Evolutionary conservation across 2,888 invertebrate genomes (phyloP).

Genomic region (Drosophila dives): DNA sequence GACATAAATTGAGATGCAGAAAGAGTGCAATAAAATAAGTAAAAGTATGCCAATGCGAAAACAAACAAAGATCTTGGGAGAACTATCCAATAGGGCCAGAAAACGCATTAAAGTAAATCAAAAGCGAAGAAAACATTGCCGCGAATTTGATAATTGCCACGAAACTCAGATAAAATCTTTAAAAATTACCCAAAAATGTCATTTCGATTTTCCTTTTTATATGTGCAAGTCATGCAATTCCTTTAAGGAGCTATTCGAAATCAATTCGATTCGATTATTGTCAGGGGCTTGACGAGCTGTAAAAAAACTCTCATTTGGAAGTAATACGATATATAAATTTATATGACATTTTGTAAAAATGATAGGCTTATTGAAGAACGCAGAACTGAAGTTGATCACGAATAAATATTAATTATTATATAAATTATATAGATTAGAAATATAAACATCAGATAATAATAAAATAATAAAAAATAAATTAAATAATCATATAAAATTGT

Average conservation of each 20-base stretch:
- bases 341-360: neutral
- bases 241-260: conserved; percentile 3
- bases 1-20: neutral
- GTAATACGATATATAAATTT: neutral
- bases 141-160: conserved; percentile 63
- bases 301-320: neutral
- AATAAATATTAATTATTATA: neutral
- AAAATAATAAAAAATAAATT: too few species aligned
- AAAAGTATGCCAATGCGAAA: conserved; percentile 16
- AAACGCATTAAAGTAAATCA: conserved; percentile 57
- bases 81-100: conserved; percentile 35
- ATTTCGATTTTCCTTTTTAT: conserved; percentile 24
- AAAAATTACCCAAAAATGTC: neutral
- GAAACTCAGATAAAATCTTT: conserved; percentile 3
- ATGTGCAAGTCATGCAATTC: neutral
- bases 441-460: too few species aligned
- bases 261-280: conserved; percentile 8
- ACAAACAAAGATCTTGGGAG: conserved; percentile 45
- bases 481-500: too few species aligned
- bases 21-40: conserved; percentile 46
- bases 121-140: conserved; percentile 11
- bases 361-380: neutral
- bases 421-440: too few species aligned
- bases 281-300: too few species aligned
- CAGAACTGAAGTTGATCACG: neutral